Percentiles rank a stretch among this genome's conserved stretches.
Conservation (phyloP, 2,888 invertebrate species). For the Spilosoma lubricipeda region DNA sequence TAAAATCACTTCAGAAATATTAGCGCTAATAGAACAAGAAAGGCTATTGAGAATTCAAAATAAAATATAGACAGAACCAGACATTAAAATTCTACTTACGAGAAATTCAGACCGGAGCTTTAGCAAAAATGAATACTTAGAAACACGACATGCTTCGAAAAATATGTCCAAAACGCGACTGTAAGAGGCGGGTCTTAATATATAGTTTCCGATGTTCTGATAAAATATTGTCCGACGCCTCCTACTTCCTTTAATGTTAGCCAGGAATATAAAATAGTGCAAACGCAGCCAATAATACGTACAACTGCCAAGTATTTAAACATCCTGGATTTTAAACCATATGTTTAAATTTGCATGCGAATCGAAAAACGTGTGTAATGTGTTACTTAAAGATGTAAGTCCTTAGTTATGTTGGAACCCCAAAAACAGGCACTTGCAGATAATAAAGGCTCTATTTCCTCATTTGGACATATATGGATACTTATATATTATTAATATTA, state of each 20-base stretch:
- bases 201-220: constrained; percentile 51
- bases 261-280: constrained; percentile 40
- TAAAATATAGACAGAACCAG: too few species aligned
- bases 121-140: constrained; percentile 16
- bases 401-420: neutral
- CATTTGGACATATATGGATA: too few species aligned
- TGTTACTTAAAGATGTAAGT: too few species aligned
- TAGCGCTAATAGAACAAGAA: too few species aligned
- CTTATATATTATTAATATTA: too few species aligned
- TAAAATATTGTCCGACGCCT: constrained; percentile 52
- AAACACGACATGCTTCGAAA: constrained; percentile 36
- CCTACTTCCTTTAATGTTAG: constrained; percentile 39
- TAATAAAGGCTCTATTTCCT: too few species aligned
- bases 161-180: constrained; percentile 40
- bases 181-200: constrained; percentile 37
- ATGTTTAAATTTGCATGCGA: neutral
- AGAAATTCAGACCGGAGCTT: constrained; percentile 12
- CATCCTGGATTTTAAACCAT: neutral
- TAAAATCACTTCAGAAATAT: too few species aligned
- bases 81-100: neutral
- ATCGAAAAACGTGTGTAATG: neutral
- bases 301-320: constrained; percentile 34
- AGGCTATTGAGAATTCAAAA: too few species aligned
- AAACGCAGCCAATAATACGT: constrained; percentile 41
- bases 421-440: neutral